Percentiles rank a stretch among this genome's conserved stretches.
Conservation (phyloP, 2,797 vertebrate species). For the Harpagifer antarcticus region DNA sequence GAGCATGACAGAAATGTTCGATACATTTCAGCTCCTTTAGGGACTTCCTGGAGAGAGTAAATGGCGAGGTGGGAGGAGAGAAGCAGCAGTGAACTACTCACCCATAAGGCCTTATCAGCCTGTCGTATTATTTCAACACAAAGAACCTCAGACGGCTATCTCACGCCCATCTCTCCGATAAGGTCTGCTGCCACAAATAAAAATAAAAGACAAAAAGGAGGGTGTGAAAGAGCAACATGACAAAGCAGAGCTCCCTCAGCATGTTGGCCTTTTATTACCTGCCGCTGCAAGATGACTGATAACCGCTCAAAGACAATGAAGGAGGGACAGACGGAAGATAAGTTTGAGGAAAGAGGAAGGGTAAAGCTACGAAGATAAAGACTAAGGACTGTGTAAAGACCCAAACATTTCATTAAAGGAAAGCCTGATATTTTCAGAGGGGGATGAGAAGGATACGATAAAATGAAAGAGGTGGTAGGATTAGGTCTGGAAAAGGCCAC, state of each 20-base stretch:
- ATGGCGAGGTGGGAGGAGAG: conserved; percentile 38
- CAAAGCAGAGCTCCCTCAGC: conserved; percentile 64
- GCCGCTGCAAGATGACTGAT: conserved; percentile 82
- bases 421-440: conserved; percentile 47
- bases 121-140: conserved; percentile 74
- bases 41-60: conserved; percentile 56
- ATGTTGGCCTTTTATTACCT: conserved; percentile 81
- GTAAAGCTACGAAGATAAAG: conserved; percentile 67
- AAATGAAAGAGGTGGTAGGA: conserved; percentile 57
- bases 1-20: conserved; percentile 41
- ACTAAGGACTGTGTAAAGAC: conserved; percentile 53
- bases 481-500: conserved; percentile 46
- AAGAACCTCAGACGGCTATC: conserved; percentile 76
- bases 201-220: conserved; percentile 74
- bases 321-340: conserved; percentile 66
- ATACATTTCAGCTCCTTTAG: conserved; percentile 48
- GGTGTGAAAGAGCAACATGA: conserved; percentile 68
- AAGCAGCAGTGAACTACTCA: conserved; percentile 66
- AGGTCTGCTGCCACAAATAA: conserved; percentile 77
- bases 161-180: conserved; percentile 67
- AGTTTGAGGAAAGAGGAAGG: conserved; percentile 55
- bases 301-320: conserved; percentile 79
- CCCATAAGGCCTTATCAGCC: conserved; percentile 67
- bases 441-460: conserved; percentile 63
- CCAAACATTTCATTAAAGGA: conserved; percentile 74